Percentiles rank a stretch among this genome's conserved stretches.
These are phyloP conservation scores for Coenonympha arcania DNA, from an alignment of 2,888 invertebrate species.

Conservation along the genomic window DNA sequence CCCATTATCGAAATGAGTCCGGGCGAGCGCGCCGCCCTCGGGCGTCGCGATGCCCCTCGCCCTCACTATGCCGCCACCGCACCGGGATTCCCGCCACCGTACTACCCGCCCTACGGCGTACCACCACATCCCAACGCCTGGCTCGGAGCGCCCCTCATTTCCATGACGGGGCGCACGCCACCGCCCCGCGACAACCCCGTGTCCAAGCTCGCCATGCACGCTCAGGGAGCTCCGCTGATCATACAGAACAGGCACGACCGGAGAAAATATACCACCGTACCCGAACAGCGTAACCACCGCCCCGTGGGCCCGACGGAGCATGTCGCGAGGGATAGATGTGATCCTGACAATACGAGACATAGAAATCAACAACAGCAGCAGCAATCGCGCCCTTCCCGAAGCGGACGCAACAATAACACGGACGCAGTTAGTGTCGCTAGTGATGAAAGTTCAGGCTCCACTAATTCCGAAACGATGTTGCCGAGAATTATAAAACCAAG, in stretches of 20 bases:
- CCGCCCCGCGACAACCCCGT: constrained; percentile 72
- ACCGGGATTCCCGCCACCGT: constrained; percentile 70
- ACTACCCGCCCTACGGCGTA: constrained; percentile 69
- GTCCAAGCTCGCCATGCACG: constrained; percentile 85
- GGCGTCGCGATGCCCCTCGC: constrained; percentile 72
- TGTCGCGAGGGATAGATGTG: constrained; percentile 53
- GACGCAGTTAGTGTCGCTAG: constrained; percentile 83
- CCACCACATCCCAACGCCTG: constrained; percentile 77
- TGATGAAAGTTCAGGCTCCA: constrained; percentile 82
- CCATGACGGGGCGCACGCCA: constrained; percentile 79
- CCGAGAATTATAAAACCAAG: constrained; percentile 92
- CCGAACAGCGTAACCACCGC: constrained; percentile 62
- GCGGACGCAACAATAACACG: constrained; percentile 73
- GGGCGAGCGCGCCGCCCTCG: constrained; percentile 72
- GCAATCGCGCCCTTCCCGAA: constrained; percentile 56
- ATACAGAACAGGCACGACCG: constrained; percentile 78
- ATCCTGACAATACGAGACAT: constrained; percentile 56
- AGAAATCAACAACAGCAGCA: constrained; percentile 64
- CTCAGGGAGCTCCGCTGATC: constrained; percentile 89
- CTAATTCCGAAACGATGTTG: constrained; percentile 81
- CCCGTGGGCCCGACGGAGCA: constrained; percentile 49
- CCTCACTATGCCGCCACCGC: constrained; percentile 68
- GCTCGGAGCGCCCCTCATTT: constrained; percentile 87
- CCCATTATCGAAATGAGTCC: constrained; percentile 62
- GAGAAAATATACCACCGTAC: constrained; percentile 58